A percentile compares a stretch with the other conserved stretches of the same genome.
phyloP scores from a whole-genome alignment of 2,888 invertebrate species.

The Cataglyphis altisquamis region DNA sequence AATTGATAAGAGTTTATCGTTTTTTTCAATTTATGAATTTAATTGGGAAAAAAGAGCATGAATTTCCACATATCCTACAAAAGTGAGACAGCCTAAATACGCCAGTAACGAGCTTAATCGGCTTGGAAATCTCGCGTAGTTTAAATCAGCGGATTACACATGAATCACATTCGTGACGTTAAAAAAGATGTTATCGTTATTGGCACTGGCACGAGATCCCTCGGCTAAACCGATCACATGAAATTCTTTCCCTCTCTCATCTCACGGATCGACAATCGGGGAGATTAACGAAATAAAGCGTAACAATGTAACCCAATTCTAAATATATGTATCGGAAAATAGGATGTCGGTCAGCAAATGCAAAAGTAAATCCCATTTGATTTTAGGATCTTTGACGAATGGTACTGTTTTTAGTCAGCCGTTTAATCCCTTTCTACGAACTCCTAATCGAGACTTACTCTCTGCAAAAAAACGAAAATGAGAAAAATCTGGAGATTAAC shows the following conservation, averaged over 20 bases:
- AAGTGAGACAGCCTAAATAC: constrained; percentile 15
- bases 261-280: constrained; percentile 22
- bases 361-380: constrained; percentile 38
- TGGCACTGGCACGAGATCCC: constrained; percentile 19
- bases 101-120: constrained; percentile 36
- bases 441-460: constrained; percentile 1
- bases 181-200: constrained; percentile 56
- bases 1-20: not conserved
- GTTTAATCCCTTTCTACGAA: constrained; percentile 9
- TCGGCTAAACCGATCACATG: constrained; percentile 42
- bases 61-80: not conserved
- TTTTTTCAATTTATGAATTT: not conserved
- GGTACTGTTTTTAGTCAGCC: not conserved
- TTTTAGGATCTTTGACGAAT: constrained; percentile 41
- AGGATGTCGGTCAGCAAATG: constrained; percentile 29
- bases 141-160: constrained; percentile 31
- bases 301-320: constrained; percentile 65
- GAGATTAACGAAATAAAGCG: constrained; percentile 66
- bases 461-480: not conserved
- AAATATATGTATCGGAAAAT: constrained; percentile 69
- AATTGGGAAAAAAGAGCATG: not conserved
- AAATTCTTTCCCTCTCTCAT: constrained; percentile 4
- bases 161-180: constrained; percentile 34
- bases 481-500: constrained; percentile 9
- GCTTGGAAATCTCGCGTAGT: constrained; percentile 24